A percentile compares a stretch with the other conserved stretches of the same genome.
phyloP scores from a whole-genome alignment of 2,888 invertebrate genomes.

The Pseudococcus longispinus region DNA sequence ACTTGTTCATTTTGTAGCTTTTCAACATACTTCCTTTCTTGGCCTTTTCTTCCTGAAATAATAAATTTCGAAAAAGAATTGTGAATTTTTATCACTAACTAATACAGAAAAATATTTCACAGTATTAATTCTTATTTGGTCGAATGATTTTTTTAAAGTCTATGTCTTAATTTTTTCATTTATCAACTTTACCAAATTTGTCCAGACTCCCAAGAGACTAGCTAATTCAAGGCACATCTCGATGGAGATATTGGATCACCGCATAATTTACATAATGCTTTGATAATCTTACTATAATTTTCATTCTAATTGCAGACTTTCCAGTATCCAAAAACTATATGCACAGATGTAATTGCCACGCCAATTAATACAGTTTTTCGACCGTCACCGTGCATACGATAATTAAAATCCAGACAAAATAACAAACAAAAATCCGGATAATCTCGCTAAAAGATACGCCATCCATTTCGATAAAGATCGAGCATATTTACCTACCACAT shows the following conservation, averaged over 20 bases:
- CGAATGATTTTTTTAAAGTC: too few species aligned
- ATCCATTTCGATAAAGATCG: background rate
- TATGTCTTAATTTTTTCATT: too few species aligned
- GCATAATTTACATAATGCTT: background rate
- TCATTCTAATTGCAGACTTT: background rate
- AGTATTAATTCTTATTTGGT: too few species aligned
- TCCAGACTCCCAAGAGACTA: background rate
- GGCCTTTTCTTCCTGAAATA: too few species aligned
- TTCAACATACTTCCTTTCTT: too few species aligned
- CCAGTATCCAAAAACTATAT: constrained; percentile 1
- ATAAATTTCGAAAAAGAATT: too few species aligned
- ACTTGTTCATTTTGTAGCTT: too few species aligned
- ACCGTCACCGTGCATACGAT: background rate
- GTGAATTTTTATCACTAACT: too few species aligned
- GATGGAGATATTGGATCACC: background rate
- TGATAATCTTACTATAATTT: background rate
- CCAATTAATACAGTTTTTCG: background rate
- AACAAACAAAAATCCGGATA: background rate
- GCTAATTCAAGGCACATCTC: background rate
- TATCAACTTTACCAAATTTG: background rate
- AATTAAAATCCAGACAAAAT: background rate
- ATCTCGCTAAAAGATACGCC: background rate
- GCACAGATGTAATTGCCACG: background rate
- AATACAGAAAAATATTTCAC: too few species aligned
- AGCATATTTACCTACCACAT: background rate